phyloP scores from a whole-genome alignment of 2,888 invertebrate genomes.

The Leptodirus hochenwartii region DNA sequence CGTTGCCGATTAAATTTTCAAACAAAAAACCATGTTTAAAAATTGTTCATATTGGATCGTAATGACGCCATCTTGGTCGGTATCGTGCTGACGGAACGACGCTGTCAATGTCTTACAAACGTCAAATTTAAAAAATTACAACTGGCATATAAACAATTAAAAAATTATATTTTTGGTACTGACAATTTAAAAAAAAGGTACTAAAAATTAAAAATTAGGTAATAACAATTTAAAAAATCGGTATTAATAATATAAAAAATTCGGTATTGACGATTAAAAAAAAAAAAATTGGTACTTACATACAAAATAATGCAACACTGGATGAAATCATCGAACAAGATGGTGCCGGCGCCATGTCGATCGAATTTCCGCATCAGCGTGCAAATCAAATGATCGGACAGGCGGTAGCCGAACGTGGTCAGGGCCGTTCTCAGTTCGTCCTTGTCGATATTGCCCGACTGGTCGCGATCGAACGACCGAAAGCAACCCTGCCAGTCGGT shows the following conservation, averaged over 20 bases:
- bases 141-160: slow-evolving; percentile 4
- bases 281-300: slow-evolving; percentile 41
- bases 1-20: slow-evolving; percentile 39
- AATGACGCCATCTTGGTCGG: slow-evolving; percentile 87
- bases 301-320: slow-evolving; percentile 87
- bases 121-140: slow-evolving; percentile 14
- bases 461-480: slow-evolving; percentile 82
- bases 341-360: slow-evolving; percentile 72
- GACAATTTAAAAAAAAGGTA: slow-evolving; percentile 4
- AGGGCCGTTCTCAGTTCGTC: slow-evolving; percentile 81
- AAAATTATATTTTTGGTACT: slow-evolving; percentile 1
- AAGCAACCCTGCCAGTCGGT: slow-evolving; percentile 97
- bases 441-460: slow-evolving; percentile 81
- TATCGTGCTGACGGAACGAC: slow-evolving; percentile 75
- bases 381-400: slow-evolving; percentile 66
- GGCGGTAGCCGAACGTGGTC: slow-evolving; percentile 71
- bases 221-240: slow-evolving; percentile 7
- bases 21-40: slow-evolving; percentile 72
- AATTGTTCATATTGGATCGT: slow-evolving; percentile 93
- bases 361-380: slow-evolving; percentile 86
- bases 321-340: slow-evolving; percentile 96
- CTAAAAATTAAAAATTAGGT: too few relatives aligned
- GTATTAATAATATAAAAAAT: neutral
- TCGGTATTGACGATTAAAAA: slow-evolving; percentile 1
- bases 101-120: slow-evolving; percentile 71